Base-by-base conservation (phyloP, 2,113 vertebrate genomes). In the Forbesichthys papilliferus region DNA sequence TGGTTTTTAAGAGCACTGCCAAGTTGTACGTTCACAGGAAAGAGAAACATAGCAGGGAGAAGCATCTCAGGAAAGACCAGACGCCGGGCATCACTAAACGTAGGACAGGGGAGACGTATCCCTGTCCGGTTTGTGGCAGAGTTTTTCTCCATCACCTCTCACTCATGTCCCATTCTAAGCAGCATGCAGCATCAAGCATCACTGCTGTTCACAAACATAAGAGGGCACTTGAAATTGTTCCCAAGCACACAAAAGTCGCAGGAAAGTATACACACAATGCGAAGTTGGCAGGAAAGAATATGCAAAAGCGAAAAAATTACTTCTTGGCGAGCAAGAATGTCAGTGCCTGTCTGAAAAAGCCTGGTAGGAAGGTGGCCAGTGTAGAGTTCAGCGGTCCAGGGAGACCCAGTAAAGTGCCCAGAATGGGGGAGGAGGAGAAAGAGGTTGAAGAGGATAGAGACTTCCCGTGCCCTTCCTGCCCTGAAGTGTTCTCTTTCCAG, bases 391-490 rank as follows among this genome's bases (percentile, higher is more conserved):
- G 7, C 1, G 48, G 68, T 61, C 3, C 36, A 18, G 74, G 5
- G 14, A 56, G 16, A 16, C 14, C 42, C 11, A 60, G 53, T 49
- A 47, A 69, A 69, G 78, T 77, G 74, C 68, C 82, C 68, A 47
- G 69, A 34, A 42, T 14, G 5, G 42, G 18, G 4, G 68, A 61
- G 34, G 58, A 61, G n/a, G 14, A 47, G 16, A 14, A 9, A 0
- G 67, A 62, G 11, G 84, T 69, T 3, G 83, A 82, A 5, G 70
- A 60, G 10, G 82, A 86, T 4, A 61, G 60, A 0, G 87, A 91
- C 73, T 92, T 88, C 14, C 91, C 91, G 0, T 93, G 91, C 46
- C 83, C 90, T 0, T 92, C 90, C 13, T 93, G 92, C 57, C 73
- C 86, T 0, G 77, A 92, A 77, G 86, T 91, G 14, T 92, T 93